Conservation (phyloP, 2,113 vertebrate species). For the Isurus oxyrinchus region DNA sequence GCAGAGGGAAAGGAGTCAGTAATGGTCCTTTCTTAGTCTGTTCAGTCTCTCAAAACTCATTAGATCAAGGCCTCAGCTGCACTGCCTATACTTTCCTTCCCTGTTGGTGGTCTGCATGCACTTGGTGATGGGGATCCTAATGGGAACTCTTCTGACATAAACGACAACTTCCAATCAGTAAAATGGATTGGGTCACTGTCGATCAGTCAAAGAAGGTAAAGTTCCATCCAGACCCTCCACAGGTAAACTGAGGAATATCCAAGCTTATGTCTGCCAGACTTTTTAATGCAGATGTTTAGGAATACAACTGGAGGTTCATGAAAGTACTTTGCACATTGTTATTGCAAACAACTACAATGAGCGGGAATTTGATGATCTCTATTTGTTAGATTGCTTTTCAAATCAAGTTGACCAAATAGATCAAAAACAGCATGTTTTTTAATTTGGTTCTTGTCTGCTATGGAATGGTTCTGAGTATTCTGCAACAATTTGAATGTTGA, state of each 20-base stretch:
- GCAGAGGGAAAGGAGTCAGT: background rate
- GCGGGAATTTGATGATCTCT: background rate
- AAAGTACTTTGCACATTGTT: background rate
- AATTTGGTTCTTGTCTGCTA: background rate
- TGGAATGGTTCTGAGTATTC: background rate
- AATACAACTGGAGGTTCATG: background rate
- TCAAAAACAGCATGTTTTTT: background rate
- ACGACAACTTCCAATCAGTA: background rate
- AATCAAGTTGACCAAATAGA: background rate
- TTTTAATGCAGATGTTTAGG: background rate
- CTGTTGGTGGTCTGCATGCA: background rate
- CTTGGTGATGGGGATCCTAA: background rate
- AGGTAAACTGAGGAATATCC: background rate
- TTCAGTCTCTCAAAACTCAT: background rate
- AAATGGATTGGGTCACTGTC: background rate
- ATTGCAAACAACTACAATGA: background rate
- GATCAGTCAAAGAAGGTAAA: background rate
- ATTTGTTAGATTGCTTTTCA: background rate
- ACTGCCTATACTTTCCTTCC: background rate
- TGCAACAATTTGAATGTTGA: background rate
- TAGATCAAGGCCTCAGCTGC: background rate
- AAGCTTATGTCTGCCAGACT: background rate
- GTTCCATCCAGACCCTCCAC: background rate
- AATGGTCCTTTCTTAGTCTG: background rate
- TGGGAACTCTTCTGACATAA: background rate